Base-by-base conservation (phyloP, 2,113 vertebrate species). In the Prietella phreatophila region DNA sequence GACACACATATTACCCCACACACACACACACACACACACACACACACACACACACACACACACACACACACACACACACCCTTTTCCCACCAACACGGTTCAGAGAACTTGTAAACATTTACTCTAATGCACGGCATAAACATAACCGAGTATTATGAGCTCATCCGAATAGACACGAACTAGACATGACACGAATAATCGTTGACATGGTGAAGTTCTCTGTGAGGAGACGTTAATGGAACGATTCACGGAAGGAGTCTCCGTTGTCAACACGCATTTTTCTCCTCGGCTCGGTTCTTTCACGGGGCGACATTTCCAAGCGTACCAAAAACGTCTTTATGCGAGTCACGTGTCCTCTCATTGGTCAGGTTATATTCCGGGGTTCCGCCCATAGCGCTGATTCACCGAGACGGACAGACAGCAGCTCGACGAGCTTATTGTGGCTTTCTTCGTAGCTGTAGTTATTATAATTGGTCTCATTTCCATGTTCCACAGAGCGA, bases 11-110 rank as follows among this genome's bases (percentile, higher is more conserved):
- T 19, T 36, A 86, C 50, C 88, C n/a, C 86, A 87, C 65, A 63
- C 20, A 69, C 84, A 80, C 87, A 85, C 88, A 73, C 85, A 58
- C 82, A 86, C 88, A 89, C 85, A 67, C 33, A 87, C 86, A 87
- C 65, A 63, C 20, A 69, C 84, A 80, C 87, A 85, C 88, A 73
- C 85, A 58, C 82, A 86, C 88, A 89, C 86, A 87, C 65, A 63
- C 20, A 69, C 84, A 80, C 87, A 85, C 88, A 73, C 85, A 58
- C 82, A 86, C 88, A 89, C 85, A 67, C 33, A 87, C 86, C 56
- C 47, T 14, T 47, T 47, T 60, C 63, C 50, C 17, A 56, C 73
- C 58, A 84, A 33, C 71, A 85, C 42, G n/a, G 25, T 19, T 25
- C 76, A 80, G 27, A 55, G 25, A 78, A 76, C 42, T 25, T 1